A percentile compares a stretch with the other conserved stretches of the same genome.
Conservation (phyloP, 2,797 vertebrate species). For the Anolis apletophallus region DNA sequence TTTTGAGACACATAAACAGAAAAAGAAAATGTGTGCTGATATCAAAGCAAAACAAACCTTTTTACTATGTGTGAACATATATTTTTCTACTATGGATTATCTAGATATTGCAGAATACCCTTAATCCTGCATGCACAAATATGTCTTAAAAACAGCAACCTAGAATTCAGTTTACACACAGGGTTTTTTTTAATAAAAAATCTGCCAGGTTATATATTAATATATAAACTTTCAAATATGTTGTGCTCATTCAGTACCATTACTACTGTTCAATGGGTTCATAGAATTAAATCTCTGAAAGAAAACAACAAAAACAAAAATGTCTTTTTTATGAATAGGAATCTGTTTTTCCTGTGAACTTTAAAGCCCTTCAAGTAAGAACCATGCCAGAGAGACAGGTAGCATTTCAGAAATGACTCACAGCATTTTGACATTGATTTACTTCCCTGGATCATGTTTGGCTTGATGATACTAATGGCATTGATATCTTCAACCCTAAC, state of each 20-base stretch:
- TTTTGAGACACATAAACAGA: too few relatives aligned
- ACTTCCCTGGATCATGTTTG: slow-evolving; percentile 60
- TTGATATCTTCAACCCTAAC: slow-evolving; percentile 52
- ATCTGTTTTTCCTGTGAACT: slow-evolving; percentile 28
- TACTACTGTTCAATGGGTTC: not conserved
- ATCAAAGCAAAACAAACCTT: too few relatives aligned
- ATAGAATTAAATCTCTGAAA: not conserved
- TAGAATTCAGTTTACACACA: too few relatives aligned
- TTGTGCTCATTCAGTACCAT: not conserved
- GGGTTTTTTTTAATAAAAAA: too few relatives aligned
- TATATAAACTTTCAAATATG: not conserved
- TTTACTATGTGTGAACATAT: too few relatives aligned
- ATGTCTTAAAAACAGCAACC: too few relatives aligned
- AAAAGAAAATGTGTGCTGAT: too few relatives aligned
- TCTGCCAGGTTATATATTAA: not conserved
- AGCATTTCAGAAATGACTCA: slow-evolving; percentile 61
- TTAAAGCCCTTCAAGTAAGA: slow-evolving; percentile 39
- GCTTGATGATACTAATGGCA: slow-evolving; percentile 39
- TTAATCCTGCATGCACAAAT: too few relatives aligned
- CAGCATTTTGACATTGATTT: slow-evolving; percentile 47
- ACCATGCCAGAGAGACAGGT: slow-evolving; percentile 9
- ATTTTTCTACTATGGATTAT: too few relatives aligned
- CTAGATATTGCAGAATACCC: too few relatives aligned
- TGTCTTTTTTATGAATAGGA: slow-evolving; percentile 2
- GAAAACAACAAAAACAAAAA: not conserved